Evolutionary conservation across 23 tunicate genomes (phyloP), one percentile per base, ranked within the genome.

Genomic region (Styela clava): DNA sequence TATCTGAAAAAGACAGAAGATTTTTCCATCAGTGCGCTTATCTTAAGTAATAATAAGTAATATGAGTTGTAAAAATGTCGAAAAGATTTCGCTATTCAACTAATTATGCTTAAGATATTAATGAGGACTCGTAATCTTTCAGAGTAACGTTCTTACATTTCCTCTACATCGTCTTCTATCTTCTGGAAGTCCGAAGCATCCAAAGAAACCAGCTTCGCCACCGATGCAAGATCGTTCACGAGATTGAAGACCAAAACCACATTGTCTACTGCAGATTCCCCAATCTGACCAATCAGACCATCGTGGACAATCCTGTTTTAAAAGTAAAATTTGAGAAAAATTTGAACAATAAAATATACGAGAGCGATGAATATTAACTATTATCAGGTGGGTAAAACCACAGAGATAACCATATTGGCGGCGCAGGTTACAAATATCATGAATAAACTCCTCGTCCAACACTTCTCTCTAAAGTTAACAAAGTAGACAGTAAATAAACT

Each of bases 221-320:
- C 88, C 84, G 68, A 85, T 35, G 79, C 96, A 90, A 24, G 61
- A 33, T 34, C 96, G 52, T 24, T 69, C 27, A 64, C 79, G 88
- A 36, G 79, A 28, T 51, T 87, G 79, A 22, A 69, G n/a, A 35
- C 98, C 98, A 24, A 71, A 56, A 7, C 98, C 98, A 51, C 98
- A 93, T 19, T 84, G 74, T 16, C 37, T 34, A 27, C 84, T 63
- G 82, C 95, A 95, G 9, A 56, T 33, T 9, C 85, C 32, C 96
- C 96, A 95, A 1, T 69, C 65, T 21, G 33, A 24, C 99, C 99
- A 95, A 25, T 86, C 67, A 51, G 84, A 74, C 87, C 95, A 95
- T 51, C 30, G 64, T 27, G 93, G 82, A 64, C 98, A 93, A 52
- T 82, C 63, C 97, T 91, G 79, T 34, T 1, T 32, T 65, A 65